Evolutionary conservation across 2,797 vertebrate genomes (phyloP).

Genomic region (Hozukius guyotensis): DNA sequence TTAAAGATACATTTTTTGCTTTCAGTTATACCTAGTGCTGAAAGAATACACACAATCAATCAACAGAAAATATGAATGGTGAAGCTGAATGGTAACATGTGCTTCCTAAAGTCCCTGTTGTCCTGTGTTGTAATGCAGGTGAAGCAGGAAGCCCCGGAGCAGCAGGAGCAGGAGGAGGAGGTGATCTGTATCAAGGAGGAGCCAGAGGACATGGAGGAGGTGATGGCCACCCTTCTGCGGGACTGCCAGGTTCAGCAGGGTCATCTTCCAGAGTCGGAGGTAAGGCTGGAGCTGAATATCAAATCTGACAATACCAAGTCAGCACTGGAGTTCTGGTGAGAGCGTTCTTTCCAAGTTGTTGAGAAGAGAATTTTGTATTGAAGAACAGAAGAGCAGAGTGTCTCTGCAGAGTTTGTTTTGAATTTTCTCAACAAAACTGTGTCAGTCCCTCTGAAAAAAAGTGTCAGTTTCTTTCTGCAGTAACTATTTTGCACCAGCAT

Average conservation of each 20-base stretch:
- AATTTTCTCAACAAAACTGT: not conserved
- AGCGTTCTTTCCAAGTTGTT: not conserved
- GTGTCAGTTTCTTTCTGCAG: too few relatives aligned
- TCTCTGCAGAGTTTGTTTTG: not conserved
- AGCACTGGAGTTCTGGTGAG: not conserved
- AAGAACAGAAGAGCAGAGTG: not conserved
- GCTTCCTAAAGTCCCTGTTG: not conserved
- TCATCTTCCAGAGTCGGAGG: slow-evolving; percentile 42
- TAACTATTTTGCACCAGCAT: not conserved
- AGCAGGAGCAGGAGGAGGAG: slow-evolving; percentile 58
- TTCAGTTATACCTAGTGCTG: not conserved
- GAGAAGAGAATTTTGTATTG: not conserved
- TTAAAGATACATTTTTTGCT: not conserved
- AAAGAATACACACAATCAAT: not conserved
- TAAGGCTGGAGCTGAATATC: not conserved
- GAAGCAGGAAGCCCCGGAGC: slow-evolving; percentile 51
- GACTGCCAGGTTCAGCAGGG: slow-evolving; percentile 45
- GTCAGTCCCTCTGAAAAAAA: too few relatives aligned
- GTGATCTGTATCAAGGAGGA: slow-evolving; percentile 83
- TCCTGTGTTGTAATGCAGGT: slow-evolving; percentile 40
- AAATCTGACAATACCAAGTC: not conserved
- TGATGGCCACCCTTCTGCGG: slow-evolving; percentile 44
- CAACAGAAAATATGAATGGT: not conserved
- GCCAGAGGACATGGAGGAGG: slow-evolving; percentile 68
- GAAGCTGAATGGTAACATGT: not conserved